A percentile compares a stretch with the other conserved stretches of the same genome.
phyloP scores from a whole-genome alignment of 2,113 vertebrate species.

The Pardalotus punctatus region DNA sequence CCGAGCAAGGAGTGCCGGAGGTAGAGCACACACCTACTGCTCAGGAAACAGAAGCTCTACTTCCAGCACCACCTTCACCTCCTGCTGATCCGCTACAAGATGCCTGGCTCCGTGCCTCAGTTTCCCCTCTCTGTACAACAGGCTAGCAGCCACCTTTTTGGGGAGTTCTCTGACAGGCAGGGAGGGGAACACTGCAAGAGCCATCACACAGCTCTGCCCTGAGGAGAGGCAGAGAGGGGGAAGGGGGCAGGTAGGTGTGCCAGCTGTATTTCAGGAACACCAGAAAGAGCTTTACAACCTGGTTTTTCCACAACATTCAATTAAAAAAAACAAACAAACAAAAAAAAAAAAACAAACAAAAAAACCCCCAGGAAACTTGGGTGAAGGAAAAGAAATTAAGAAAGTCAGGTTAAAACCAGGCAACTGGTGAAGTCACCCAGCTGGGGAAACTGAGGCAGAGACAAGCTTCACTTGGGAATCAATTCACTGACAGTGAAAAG shows the following conservation, averaged over 20 bases:
- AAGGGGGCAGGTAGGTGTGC: background rate
- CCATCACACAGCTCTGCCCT: rapidly evolving
- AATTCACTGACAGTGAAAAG: background rate
- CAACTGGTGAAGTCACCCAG: background rate
- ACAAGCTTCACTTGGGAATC: background rate
- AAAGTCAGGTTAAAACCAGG: background rate
- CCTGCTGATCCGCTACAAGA: rapidly evolving
- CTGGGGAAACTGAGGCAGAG: background rate
- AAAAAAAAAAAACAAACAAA: no score
- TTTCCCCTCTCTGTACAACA: background rate
- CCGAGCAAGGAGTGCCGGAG: rapidly evolving
- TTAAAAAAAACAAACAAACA: background rate
- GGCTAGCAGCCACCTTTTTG: background rate
- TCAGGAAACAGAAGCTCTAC: background rate
- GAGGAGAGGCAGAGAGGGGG: background rate
- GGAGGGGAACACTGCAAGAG: rapidly evolving
- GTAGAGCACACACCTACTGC: background rate
- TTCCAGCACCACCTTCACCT: background rate
- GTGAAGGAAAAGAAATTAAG: background rate
- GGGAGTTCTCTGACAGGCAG: background rate
- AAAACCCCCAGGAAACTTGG: background rate
- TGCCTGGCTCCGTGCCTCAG: background rate
- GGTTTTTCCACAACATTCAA: background rate
- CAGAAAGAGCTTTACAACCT: background rate
- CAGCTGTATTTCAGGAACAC: background rate